Conservation (phyloP, 2,113 vertebrate species). For the Thunnus thynnus region DNA sequence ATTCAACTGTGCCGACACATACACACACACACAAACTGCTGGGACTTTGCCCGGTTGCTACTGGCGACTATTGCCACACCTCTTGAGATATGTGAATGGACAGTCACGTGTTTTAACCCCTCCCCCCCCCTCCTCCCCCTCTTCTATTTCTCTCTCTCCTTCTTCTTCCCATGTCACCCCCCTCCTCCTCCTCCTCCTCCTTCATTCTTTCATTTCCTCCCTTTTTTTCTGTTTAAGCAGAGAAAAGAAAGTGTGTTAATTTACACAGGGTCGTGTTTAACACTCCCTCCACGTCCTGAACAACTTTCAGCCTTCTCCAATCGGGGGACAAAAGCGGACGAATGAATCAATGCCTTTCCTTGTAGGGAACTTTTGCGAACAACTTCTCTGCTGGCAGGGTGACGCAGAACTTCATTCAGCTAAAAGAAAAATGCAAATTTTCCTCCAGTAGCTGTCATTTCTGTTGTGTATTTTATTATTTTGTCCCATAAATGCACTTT, state of each 20-base stretch:
- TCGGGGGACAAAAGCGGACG: constrained; percentile 53
- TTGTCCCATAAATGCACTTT: neutral
- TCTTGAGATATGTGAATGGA: constrained; percentile 79
- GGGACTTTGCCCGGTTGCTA: constrained; percentile 77
- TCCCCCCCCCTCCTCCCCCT: neutral
- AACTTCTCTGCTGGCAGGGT: neutral
- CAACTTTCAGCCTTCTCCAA: constrained; percentile 34
- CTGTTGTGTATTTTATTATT: too few species aligned
- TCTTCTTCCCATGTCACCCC: constrained; percentile 14
- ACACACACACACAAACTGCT: constrained; percentile 36
- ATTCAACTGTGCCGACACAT: constrained; percentile 60
- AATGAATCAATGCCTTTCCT: constrained; percentile 44
- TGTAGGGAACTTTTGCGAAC: constrained; percentile 10
- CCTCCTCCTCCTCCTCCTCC: constrained; percentile 6
- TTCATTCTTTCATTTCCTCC: constrained; percentile 41
- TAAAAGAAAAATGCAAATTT: neutral
- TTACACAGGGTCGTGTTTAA: constrained; percentile 55
- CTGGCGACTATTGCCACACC: constrained; percentile 75
- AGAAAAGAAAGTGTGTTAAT: constrained; percentile 61
- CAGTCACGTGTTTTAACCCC: constrained; percentile 60
- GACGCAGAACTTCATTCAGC: neutral
- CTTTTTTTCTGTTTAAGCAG: constrained; percentile 6
- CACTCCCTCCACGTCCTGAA: constrained; percentile 68
- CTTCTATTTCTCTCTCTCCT: neutral
- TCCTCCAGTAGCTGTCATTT: too few species aligned